Evolutionary conservation across 2,113 vertebrate species (phyloP).

Genomic region (Nycticorax nycticorax): DNA sequence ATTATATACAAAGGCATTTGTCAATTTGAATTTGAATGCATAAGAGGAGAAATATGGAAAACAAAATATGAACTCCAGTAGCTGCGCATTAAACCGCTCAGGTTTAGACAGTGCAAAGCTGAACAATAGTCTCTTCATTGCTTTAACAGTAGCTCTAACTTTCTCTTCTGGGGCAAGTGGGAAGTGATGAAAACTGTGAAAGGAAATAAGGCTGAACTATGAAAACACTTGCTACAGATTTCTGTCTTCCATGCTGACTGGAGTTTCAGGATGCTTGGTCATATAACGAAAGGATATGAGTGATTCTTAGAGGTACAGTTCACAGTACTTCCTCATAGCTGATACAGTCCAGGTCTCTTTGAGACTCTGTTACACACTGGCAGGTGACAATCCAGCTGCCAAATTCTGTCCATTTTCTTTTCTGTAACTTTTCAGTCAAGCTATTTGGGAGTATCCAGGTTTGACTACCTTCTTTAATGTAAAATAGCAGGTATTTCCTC

Average conservation of each 20-base stretch:
- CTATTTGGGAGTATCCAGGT: neutral
- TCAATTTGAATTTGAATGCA: constrained; percentile 80
- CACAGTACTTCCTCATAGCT: neutral
- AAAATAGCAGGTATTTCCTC: neutral
- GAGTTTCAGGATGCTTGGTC: neutral
- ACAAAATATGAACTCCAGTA: constrained; percentile 26
- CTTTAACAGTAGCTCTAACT: constrained; percentile 40
- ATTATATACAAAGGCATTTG: constrained; percentile 79
- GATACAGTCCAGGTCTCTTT: neutral
- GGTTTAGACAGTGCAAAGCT: constrained; percentile 2
- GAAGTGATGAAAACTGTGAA: constrained; percentile 15
- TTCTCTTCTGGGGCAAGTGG: constrained; percentile 34
- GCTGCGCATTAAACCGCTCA: constrained; percentile 23
- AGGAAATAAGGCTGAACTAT: neutral
- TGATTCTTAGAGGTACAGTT: neutral
- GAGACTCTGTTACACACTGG: neutral
- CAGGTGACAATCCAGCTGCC: neutral
- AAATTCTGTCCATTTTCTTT: neutral
- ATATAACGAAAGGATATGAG: neutral
- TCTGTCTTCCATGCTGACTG: neutral
- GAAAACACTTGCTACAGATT: neutral
- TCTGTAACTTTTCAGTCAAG: neutral
- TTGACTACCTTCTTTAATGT: neutral
- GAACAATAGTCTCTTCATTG: constrained; percentile 42
- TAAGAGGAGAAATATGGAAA: constrained; percentile 65